These are phyloP conservation scores for Enchytraeus crypticus DNA, from an alignment of 2,888 invertebrate species.

Conservation along the genomic window DNA sequence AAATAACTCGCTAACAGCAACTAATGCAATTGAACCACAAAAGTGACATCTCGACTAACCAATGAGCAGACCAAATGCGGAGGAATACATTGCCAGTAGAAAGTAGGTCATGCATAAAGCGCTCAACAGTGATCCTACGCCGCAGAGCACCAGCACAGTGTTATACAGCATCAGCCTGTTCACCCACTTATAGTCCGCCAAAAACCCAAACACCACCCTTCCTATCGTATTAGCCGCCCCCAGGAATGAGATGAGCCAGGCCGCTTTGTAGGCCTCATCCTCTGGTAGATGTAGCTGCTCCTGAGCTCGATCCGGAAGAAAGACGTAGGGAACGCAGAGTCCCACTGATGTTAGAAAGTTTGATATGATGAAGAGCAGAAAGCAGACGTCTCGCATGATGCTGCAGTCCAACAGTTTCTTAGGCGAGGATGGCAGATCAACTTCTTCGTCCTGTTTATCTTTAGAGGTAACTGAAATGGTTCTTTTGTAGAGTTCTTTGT, in stretches of 20 bases:
- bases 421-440: too few relatives aligned
- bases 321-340: constrained; percentile 90
- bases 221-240: constrained; percentile 88
- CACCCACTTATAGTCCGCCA: constrained; percentile 57
- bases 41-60: constrained; percentile 31
- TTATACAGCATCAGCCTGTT: constrained; percentile 86
- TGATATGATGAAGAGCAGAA: constrained; percentile 74
- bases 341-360: constrained; percentile 84
- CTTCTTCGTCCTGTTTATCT: background rate
- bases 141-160: constrained; percentile 74
- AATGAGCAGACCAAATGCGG: constrained; percentile 42
- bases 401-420: constrained; percentile 64
- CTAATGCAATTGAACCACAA: background rate
- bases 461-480: background rate
- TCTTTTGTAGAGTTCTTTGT: background rate
- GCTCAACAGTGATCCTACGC: constrained; percentile 72
- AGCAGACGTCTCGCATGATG: constrained; percentile 74
- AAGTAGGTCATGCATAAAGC: constrained; percentile 66
- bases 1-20: too few relatives aligned
- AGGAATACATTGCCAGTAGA: constrained; percentile 66
- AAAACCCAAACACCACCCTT: constrained; percentile 59
- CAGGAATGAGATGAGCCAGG: constrained; percentile 72
- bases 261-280: constrained; percentile 47
- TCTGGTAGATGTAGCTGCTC: constrained; percentile 36
- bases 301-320: constrained; percentile 63